Evolutionary conservation across 2,113 vertebrate genomes (phyloP).

Genomic region (Saiga tatarica): DNA sequence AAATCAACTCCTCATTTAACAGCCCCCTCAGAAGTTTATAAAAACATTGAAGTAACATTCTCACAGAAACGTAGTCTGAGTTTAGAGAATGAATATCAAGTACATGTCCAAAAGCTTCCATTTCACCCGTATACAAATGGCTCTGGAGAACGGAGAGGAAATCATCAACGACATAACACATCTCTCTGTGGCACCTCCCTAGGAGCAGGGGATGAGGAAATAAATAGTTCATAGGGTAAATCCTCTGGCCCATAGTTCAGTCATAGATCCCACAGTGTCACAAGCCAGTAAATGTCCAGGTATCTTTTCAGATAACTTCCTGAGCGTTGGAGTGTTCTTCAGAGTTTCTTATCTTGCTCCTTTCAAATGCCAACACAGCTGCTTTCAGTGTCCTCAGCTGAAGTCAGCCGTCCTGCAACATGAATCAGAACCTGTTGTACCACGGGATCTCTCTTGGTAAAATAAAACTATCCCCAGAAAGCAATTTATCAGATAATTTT

Average conservation of each 20-base stretch:
- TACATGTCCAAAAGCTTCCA: slow-evolving; percentile 31
- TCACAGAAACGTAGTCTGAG: slow-evolving; percentile 52
- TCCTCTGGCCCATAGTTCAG: slow-evolving; percentile 37
- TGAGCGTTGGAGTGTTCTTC: slow-evolving; percentile 5
- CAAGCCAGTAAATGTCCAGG: not conserved
- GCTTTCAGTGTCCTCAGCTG: slow-evolving; percentile 37
- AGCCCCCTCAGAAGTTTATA: slow-evolving; percentile 48
- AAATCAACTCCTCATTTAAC: not conserved
- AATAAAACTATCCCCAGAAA: not conserved
- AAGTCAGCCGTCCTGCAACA: slow-evolving; percentile 83
- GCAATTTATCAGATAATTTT: not conserved
- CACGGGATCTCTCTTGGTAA: not conserved
- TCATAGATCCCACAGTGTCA: not conserved
- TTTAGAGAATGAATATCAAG: slow-evolving; percentile 18
- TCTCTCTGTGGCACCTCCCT: not conserved
- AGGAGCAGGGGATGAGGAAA: slow-evolving; percentile 44
- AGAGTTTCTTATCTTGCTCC: slow-evolving; percentile 18
- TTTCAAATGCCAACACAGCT: slow-evolving; percentile 11
- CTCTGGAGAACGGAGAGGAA: slow-evolving; percentile 53
- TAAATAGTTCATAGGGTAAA: slow-evolving; percentile 76
- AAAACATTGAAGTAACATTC: slow-evolving; percentile 47
- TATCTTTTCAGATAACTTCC: slow-evolving; percentile 42
- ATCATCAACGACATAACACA: not conserved
- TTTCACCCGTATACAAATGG: slow-evolving; percentile 61
- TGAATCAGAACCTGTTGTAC: slow-evolving; percentile 34